phyloP scores from a whole-genome alignment of 1,140 invertebrate species.

The Magallana ariakensis region DNA sequence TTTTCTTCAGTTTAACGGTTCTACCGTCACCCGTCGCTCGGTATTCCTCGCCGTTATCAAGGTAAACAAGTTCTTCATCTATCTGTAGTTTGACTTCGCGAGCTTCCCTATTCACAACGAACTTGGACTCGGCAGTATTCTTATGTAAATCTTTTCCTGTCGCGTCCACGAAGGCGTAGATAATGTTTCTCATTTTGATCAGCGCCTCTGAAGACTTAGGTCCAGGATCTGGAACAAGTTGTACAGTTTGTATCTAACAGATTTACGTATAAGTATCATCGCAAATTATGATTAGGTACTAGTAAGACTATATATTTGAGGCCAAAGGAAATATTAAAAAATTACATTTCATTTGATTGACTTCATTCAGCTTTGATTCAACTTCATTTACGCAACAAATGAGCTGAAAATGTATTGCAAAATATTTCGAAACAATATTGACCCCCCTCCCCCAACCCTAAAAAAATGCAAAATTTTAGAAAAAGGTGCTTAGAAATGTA shows the following conservation, averaged over 20 bases:
- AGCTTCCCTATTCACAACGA: constrained; percentile 24
- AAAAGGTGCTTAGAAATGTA: neutral
- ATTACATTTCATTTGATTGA: too few relatives aligned
- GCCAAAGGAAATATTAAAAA: too few relatives aligned
- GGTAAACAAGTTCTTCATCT: neutral
- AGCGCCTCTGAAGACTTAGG: constrained; percentile 53
- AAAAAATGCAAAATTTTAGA: too few relatives aligned
- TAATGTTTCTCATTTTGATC: constrained; percentile 55
- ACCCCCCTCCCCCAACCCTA: too few relatives aligned
- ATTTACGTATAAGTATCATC: too few relatives aligned
- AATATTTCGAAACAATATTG: too few relatives aligned
- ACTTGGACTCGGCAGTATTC: constrained; percentile 29
- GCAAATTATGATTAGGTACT: too few relatives aligned
- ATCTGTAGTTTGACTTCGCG: constrained; percentile 6
- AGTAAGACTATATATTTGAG: too few relatives aligned
- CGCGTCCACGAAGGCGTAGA: constrained; percentile 43
- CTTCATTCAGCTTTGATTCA: too few relatives aligned
- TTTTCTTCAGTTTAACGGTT: neutral
- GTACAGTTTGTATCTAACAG: too few relatives aligned
- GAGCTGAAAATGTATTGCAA: too few relatives aligned
- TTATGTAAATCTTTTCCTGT: neutral
- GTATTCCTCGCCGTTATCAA: constrained; percentile 10
- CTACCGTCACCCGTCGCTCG: constrained; percentile 4
- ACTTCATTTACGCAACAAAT: too few relatives aligned
- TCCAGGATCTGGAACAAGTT: constrained; percentile 20